Evolutionary conservation across 2,888 invertebrate genomes (phyloP), one percentile per base, ranked within the genome.

Genomic region (Calephelis perditalis): DNA sequence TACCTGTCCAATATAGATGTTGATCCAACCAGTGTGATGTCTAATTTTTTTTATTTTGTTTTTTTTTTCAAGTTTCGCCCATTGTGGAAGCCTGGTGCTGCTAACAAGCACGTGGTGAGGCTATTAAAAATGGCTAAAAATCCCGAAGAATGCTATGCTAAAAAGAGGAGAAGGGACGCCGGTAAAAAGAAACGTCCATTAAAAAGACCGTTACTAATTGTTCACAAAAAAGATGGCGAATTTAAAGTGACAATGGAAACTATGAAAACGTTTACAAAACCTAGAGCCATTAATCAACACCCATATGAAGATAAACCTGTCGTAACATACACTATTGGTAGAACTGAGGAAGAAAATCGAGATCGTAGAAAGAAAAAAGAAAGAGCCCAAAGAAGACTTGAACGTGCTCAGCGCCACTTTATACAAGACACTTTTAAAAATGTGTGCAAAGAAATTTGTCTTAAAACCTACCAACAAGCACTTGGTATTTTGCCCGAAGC

Each of bases 401-500:
- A 87, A 67, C 82, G 84, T 72, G 80, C 75, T 57, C 82, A 88
- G 66, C 81, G 88, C 9, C 73, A 77, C 52, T 89, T 84, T 63
- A 82, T 90, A 63, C 84, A 89, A 65, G 83, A 82, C 61, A 78
- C 88, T 47, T 90, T 89, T 66, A 78, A 68, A 61, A 79, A 90
- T 62, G 80, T 89, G 79, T 90, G 90, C 64, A 69, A 84, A 56
- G 88, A 90, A 52, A 87, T 90, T 64, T 90, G 90, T 66, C 59
- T 84, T 3, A 87, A 86, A 68, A 86, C 90, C 12, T 90, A 89
- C 65, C 83, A 85, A 67, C 89, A 90, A 72, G 90, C 89, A 1
- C 72, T 90, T 2, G 84, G 82, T 15, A 76, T 89, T 62, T 70
- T 87, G 45, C 84, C 87, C 1, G 75, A 77, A 56, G 70, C 82